Conservation (phyloP, 2,797 vertebrate species). For the Lerista edwardsae region DNA sequence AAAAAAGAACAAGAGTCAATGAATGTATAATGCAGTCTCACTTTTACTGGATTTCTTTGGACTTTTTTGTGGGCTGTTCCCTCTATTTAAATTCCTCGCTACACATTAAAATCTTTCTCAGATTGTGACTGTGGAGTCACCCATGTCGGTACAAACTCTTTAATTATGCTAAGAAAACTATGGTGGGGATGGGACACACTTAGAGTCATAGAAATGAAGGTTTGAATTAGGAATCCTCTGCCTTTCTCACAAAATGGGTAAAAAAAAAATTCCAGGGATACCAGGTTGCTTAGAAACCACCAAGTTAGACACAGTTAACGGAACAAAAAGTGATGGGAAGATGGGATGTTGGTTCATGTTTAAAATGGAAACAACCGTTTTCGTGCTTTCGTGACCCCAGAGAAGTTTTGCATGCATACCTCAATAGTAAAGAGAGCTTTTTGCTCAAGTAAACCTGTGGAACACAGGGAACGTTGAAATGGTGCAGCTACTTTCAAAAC, state of each 20-base stretch:
- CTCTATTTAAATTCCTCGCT: slow-evolving; percentile 78
- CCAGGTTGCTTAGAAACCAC: slow-evolving; percentile 25
- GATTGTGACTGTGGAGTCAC: slow-evolving; percentile 68
- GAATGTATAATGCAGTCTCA: slow-evolving; percentile 87
- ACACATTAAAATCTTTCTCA: slow-evolving; percentile 71
- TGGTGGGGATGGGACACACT: slow-evolving; percentile 53
- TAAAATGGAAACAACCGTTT: background rate
- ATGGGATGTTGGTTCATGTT: background rate
- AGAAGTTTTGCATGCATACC: background rate
- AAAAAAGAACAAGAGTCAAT: slow-evolving; percentile 88
- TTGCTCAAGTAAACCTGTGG: background rate
- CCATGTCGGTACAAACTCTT: slow-evolving; percentile 68
- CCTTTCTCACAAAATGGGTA: slow-evolving; percentile 31
- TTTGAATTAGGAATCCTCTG: slow-evolving; percentile 66
- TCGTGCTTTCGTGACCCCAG: background rate
- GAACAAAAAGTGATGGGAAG: slow-evolving; percentile 13
- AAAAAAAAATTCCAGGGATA: background rate
- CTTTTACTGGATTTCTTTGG: slow-evolving; percentile 80
- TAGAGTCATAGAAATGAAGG: slow-evolving; percentile 74
- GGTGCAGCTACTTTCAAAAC: slow-evolving; percentile 29
- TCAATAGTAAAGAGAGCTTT: background rate
- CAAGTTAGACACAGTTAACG: background rate
- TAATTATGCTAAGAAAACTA: slow-evolving; percentile 61
- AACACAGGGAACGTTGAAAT: background rate
- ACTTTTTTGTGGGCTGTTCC: slow-evolving; percentile 76